These are phyloP conservation scores for Meda fulgida DNA, from an alignment of 2,797 vertebrate genomes.

Conservation along the genomic window DNA sequence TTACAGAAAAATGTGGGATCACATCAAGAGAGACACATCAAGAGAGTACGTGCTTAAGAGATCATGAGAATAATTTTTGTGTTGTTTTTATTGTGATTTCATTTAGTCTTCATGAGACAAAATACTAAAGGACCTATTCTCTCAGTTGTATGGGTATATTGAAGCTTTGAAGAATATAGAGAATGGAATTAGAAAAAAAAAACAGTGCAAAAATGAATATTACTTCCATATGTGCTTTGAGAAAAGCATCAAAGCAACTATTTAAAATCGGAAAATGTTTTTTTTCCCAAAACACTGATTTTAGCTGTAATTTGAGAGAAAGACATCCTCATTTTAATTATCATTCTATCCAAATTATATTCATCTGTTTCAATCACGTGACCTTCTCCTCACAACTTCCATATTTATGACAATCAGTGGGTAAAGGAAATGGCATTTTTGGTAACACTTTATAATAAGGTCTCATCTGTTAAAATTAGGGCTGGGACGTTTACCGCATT, in stretches of 20 bases:
- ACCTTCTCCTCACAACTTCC: background rate
- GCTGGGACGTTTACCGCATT: too few species aligned
- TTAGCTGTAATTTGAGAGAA: background rate
- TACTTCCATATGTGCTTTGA: conserved; percentile 35
- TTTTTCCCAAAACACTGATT: background rate
- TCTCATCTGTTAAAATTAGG: background rate
- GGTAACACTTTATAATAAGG: background rate
- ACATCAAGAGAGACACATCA: background rate
- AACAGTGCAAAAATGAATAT: conserved; percentile 16
- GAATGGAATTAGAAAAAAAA: conserved; percentile 22
- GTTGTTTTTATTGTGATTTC: background rate
- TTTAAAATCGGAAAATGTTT: conserved; percentile 11
- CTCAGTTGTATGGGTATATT: background rate
- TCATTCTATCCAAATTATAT: background rate
- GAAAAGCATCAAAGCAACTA: conserved; percentile 25
- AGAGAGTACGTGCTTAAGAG: background rate
- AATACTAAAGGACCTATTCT: background rate
- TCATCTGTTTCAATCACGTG: conserved; percentile 4
- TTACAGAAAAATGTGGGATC: too few species aligned
- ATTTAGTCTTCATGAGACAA: background rate
- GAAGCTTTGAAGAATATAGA: conserved; percentile 6
- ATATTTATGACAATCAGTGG: background rate
- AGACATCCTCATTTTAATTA: background rate
- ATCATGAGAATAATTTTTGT: background rate
- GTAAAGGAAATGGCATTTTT: background rate